Evolutionary conservation across 2,888 invertebrate genomes (phyloP).

Genomic region (Lumbricus terrestris): DNA sequence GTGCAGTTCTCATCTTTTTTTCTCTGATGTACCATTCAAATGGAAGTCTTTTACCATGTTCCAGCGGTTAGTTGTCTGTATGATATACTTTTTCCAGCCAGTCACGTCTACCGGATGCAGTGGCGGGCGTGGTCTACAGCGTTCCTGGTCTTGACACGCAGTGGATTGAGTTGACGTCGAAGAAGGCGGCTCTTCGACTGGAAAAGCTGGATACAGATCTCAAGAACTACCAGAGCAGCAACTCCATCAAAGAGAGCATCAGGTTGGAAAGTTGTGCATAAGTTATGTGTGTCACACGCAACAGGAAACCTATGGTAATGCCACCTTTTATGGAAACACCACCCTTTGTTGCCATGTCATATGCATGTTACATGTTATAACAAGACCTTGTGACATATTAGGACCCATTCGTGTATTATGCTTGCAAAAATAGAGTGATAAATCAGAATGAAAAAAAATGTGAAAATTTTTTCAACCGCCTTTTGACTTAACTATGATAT

Average conservation of each 20-base stretch:
- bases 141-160: slow-evolving; percentile 78
- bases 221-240: slow-evolving; percentile 96
- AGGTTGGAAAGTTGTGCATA: slow-evolving; percentile 50
- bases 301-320: too few relatives aligned
- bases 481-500: too few relatives aligned
- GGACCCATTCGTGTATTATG: too few relatives aligned
- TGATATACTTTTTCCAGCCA: slow-evolving; percentile 58
- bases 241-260: slow-evolving; percentile 85
- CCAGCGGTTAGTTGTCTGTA: neutral
- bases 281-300: neutral
- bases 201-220: slow-evolving; percentile 95
- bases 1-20: too few relatives aligned
- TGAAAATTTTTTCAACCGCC: too few relatives aligned
- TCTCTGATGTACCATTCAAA: too few relatives aligned
- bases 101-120: slow-evolving; percentile 75
- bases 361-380: too few relatives aligned
- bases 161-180: slow-evolving; percentile 90
- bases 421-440: neutral
- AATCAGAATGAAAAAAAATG: neutral
- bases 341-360: neutral
- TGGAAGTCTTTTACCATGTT: too few relatives aligned
- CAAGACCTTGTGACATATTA: neutral
- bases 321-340: too few relatives aligned
- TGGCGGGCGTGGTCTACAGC: slow-evolving; percentile 65
- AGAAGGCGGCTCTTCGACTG: slow-evolving; percentile 89